Percentiles rank a stretch among this genome's conserved stretches.
Evolutionary conservation across 1,140 invertebrate genomes (phyloP).

Genomic region (Phthorimaea operculella): DNA sequence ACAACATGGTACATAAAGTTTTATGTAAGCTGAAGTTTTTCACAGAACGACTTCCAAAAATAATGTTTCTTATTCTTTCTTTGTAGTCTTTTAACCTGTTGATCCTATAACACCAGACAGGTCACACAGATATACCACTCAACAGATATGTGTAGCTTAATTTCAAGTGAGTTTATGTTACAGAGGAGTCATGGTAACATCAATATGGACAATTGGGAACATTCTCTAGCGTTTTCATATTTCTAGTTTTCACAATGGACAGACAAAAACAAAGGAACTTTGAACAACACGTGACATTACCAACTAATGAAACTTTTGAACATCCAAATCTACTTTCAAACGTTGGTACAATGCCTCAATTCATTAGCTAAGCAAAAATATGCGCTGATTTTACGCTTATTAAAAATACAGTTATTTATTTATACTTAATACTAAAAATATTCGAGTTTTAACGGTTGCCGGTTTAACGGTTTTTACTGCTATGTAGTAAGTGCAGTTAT

Average conservation of each 20-base stretch:
- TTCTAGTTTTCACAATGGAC: slow-evolving; percentile 2
- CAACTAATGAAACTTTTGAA: neutral
- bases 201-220: neutral
- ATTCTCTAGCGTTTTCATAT: neutral
- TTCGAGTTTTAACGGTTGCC: neutral
- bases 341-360: neutral
- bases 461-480: too few species aligned
- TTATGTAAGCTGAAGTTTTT: too few species aligned
- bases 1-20: too few species aligned
- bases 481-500: too few species aligned
- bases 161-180: neutral
- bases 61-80: too few species aligned
- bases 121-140: too few species aligned
- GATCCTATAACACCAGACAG: too few species aligned
- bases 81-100: too few species aligned
- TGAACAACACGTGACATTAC: neutral
- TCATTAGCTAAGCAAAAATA: neutral
- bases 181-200: neutral
- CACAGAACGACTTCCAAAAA: too few species aligned
- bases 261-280: slow-evolving; percentile 4
- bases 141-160: too few species aligned
- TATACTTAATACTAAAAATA: neutral
- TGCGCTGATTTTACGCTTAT: neutral
- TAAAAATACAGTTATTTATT: neutral
- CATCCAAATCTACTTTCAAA: too few species aligned